Base-by-base conservation (phyloP, 2,797 vertebrate genomes). In the Mallotus villosus region DNA sequence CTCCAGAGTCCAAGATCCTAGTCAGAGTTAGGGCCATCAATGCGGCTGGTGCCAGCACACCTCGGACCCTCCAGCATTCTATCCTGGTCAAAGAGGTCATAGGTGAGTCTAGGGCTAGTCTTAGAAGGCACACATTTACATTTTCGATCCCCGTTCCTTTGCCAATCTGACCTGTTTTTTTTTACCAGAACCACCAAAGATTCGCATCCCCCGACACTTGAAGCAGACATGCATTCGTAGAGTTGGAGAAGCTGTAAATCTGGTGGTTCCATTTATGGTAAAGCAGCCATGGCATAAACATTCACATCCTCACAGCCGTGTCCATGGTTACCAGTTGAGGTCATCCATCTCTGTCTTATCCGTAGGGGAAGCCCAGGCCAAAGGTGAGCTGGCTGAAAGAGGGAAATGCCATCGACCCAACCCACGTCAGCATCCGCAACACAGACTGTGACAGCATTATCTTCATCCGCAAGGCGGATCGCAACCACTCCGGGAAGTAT, bases 221-320 rank as follows among this genome's bases (percentile, higher is more conserved):
- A 99, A 98, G 87, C 95, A 97, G 91, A 99, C 96, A 0, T 99
- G 97, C 57, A 94, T 94, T 77, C 93, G 95, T 71, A 95, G 90
- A 89, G 98, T 98, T 70, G 97, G 98, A 83, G 98, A 99, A 87
- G 91, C 94, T 4, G 95, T 99, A 80, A 99, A 99, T 86, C 94
- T 99, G 1, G 95, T 99, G 53, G 96, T 99, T 83, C 98, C 98
- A 73, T 99, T 97, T 79, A 88, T 97, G 93, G 98, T 98, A 94
- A 91, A 77, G n/a, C 61, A 70, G 9, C 2, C 16, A 41, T 49
- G 24, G 7, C 24, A 67, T 12, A 5, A 16, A 7, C 21, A 14
- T 65, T 27, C 67, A 37, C 51, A 55, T 55, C 17, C 51, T n/a
- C 51, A 55, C 19, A 55, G 17, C 51, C 16, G 19, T 17, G 6